Evolutionary conservation across 2,113 vertebrate species (phyloP).

Genomic region (Gavia stellata): DNA sequence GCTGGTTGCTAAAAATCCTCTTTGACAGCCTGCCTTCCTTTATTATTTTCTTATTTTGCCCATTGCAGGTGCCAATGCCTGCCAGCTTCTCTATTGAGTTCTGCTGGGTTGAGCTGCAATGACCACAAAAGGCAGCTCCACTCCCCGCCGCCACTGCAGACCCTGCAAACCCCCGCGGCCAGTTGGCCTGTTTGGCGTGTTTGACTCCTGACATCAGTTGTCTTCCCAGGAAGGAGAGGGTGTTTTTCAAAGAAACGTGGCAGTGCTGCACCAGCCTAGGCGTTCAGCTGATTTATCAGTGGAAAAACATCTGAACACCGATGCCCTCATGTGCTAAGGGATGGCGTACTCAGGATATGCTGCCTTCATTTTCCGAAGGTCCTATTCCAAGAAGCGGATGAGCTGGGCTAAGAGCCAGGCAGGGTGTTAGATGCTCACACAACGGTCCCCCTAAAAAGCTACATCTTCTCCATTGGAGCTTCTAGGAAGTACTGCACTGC

Average conservation of each 20-base stretch:
- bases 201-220: background rate
- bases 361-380: background rate
- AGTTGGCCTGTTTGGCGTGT: rapidly evolving
- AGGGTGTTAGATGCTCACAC: background rate
- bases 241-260: background rate
- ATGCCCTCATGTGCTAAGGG: background rate
- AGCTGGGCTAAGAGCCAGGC: background rate
- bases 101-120: background rate
- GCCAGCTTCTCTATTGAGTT: background rate
- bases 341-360: rapidly evolving
- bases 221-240: background rate
- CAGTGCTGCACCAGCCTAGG: background rate
- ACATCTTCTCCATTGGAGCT: background rate
- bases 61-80: background rate
- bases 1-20: conserved; percentile 43
- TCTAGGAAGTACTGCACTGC: background rate
- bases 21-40: conserved; percentile 40
- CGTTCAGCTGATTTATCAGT: background rate
- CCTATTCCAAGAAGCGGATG: background rate
- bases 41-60: conserved; percentile 18
- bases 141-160: background rate
- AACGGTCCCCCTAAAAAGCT: background rate
- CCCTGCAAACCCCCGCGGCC: rapidly evolving
- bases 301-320: background rate
- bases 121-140: background rate